phyloP scores from a whole-genome alignment of 2,888 invertebrate species.

The Ctenicera cuprea region DNA sequence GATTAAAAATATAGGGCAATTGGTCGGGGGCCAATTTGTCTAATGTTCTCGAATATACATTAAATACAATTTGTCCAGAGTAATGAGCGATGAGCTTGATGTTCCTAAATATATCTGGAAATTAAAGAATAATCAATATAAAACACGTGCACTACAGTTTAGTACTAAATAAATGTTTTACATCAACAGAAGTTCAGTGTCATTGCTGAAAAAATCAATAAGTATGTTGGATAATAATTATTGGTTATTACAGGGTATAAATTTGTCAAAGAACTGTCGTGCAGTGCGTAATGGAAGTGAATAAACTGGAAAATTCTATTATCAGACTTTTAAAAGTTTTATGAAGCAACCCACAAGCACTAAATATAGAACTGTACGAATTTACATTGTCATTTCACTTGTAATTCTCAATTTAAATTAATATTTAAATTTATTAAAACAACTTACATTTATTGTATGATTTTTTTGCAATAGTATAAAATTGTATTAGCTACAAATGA shows the following conservation, averaged over 20 bases:
- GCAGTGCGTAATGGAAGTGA: background rate
- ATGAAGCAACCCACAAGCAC: too few relatives aligned
- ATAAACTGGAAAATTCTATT: background rate
- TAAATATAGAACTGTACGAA: background rate
- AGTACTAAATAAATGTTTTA: constrained; percentile 29
- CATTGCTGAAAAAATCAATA: constrained; percentile 8
- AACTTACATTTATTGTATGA: too few relatives aligned
- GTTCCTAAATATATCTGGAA: constrained; percentile 25
- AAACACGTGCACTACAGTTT: constrained; percentile 14
- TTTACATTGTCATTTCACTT: background rate
- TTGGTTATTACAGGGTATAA: constrained; percentile 4
- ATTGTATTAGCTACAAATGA: too few relatives aligned
- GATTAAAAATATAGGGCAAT: constrained; percentile 4
- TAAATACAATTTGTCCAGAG: constrained; percentile 1
- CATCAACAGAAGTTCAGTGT: constrained; percentile 13
- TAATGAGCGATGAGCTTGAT: constrained; percentile 11
- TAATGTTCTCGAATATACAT: background rate
- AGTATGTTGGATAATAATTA: constrained; percentile 6
- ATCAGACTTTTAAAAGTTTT: background rate
- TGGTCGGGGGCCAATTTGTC: constrained; percentile 17
- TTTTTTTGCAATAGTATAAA: too few relatives aligned
- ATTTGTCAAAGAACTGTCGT: constrained; percentile 15
- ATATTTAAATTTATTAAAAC: too few relatives aligned
- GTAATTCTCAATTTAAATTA: too few relatives aligned
- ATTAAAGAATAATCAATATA: constrained; percentile 29